Evolutionary conservation across 1,140 invertebrate genomes (phyloP).

Genomic region (Diorhabda carinulata): DNA sequence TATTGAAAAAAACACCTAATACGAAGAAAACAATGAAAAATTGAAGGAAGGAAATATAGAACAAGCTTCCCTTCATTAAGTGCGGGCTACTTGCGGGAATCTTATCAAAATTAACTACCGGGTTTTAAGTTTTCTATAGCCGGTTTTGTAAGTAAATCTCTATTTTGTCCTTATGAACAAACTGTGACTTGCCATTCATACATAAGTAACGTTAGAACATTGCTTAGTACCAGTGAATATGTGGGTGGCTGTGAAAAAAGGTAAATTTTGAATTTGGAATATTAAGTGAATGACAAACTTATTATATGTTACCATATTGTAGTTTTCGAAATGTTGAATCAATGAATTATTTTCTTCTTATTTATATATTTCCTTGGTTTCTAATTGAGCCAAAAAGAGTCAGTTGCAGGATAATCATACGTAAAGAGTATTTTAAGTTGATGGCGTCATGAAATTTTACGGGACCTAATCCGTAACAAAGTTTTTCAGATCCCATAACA

Average conservation of each 20-base stretch:
- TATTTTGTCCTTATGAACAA: slow-evolving; percentile 35
- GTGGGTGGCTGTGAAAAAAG: slow-evolving; percentile 14
- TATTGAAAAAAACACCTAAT: slow-evolving; percentile 21
- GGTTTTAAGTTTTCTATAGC: slow-evolving; percentile 33
- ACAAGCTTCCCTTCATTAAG: not conserved
- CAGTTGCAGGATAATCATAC: too few relatives aligned
- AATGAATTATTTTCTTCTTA: too few relatives aligned
- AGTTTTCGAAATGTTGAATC: too few relatives aligned
- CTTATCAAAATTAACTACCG: slow-evolving; percentile 26
- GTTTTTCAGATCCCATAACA: too few relatives aligned
- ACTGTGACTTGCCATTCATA: slow-evolving; percentile 33
- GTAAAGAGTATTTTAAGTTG: too few relatives aligned
- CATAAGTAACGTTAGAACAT: slow-evolving; percentile 29
- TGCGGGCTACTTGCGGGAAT: not conserved
- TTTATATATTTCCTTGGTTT: too few relatives aligned
- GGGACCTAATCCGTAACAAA: too few relatives aligned
- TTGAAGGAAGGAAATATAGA: slow-evolving; percentile 18
- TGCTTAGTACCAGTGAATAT: slow-evolving; percentile 21
- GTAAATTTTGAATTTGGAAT: not conserved
- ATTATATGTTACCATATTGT: too few relatives aligned
- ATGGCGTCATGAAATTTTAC: too few relatives aligned
- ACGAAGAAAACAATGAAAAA: slow-evolving; percentile 21
- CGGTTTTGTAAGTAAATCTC: slow-evolving; percentile 33
- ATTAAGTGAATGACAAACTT: too few relatives aligned
- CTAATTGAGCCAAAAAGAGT: too few relatives aligned